These are phyloP conservation scores for Clarias platycephalus DNA, from an alignment of 2,797 vertebrate genomes.

Conservation along the genomic window DNA sequence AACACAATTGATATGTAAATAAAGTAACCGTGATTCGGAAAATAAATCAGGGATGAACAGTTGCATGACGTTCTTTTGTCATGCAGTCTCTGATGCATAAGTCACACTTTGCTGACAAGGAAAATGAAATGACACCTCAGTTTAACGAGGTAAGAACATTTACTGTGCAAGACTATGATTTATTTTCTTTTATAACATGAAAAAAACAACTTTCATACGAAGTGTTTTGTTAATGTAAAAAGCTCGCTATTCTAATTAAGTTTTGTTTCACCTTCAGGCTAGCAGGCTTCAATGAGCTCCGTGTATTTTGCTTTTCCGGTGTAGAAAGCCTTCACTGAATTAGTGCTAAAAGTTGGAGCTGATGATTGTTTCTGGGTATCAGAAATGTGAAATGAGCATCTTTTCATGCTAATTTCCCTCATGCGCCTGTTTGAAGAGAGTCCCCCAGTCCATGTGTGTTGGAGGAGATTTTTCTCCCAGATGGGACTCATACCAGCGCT, in stretches of 20 bases:
- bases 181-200: too few relatives aligned
- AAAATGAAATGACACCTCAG: conserved; percentile 17
- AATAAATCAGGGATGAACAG: neutral
- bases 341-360: neutral
- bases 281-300: neutral
- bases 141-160: neutral
- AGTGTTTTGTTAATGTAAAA: neutral
- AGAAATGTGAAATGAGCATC: neutral
- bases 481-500: conserved; percentile 19
- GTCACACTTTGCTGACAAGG: conserved; percentile 20
- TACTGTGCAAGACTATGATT: neutral
- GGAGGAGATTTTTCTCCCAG: conserved; percentile 10
- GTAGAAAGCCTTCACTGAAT: neutral
- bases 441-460: neutral
- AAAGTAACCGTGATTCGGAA: neutral
- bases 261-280: neutral
- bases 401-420: neutral
- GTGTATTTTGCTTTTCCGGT: neutral
- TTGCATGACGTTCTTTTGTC: neutral
- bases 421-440: neutral
- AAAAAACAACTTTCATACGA: neutral
- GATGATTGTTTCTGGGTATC: conserved; percentile 2
- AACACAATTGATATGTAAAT: conserved; percentile 7
- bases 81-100: conserved; percentile 1
- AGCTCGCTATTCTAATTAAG: neutral